Evolutionary conservation across 2,888 invertebrate genomes (phyloP), one percentile per base, ranked within the genome.

Genomic region (Drosophila ezoana): DNA sequence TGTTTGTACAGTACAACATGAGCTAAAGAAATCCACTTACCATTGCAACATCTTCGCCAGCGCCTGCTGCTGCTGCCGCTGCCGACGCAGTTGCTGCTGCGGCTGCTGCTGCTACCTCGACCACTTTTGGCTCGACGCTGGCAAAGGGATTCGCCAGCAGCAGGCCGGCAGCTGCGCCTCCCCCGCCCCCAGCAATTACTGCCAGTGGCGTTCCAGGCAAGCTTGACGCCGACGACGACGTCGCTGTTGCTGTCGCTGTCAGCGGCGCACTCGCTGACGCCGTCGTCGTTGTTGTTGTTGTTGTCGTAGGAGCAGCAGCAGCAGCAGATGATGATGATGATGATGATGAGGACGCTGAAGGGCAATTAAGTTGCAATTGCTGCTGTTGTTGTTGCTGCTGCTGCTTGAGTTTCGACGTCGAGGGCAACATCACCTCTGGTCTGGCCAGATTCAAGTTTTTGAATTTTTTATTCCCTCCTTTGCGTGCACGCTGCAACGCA

Each of bases 391-490:
- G 81, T 72, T 83, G 81, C 61, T 84, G 83, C 72, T 56, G 56
- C 8, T 59, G 64, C 81, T 90, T 90, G 69, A 91, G 81, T 83
- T 90, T 90, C 47, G 89, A 80, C 48, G 90, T 91, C 33, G 90
- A 90, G 56, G 90, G 90, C 80, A 90, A 77, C 90, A 90, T 90
- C 57, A 90, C 89, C 78, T 90, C 90, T 56, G 79, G 83, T 76
- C 90, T 84, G 74, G 89, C 85, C 81, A 90, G 81, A 83, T 89
- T 90, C 78, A 90, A 85, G 80, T 91, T 91, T 83, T 91, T 89
- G 61, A 90, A 90, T 82, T 90, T 91, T 73, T 86, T 90, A 82
- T 88, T 90, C 79, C 88, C 76, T 57, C 79, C 76, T 59, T 81
- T 84, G 63, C 85, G 87, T 75, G 79, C 84, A 37, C 81, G 81